Base-by-base conservation (phyloP, 2,113 vertebrate species). In the Spermophilus dauricus region DNA sequence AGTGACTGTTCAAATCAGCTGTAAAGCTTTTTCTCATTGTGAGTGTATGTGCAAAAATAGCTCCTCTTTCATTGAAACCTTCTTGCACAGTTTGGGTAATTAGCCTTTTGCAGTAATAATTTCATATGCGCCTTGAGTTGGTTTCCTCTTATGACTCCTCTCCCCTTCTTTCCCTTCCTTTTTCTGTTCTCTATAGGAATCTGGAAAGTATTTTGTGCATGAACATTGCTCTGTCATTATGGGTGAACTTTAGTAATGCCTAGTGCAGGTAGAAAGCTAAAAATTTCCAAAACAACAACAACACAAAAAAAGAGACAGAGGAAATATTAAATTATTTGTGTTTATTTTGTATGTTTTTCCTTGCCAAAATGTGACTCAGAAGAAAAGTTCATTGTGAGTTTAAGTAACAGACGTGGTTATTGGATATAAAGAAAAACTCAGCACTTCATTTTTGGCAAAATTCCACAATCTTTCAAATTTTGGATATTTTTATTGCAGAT, bases 351-450 rank as follows among this genome's bases (percentile, higher is more conserved):
- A 67, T 53, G 4, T 73, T 77, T 95, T 93, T 39, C 48, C 73
- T 94, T 91, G 53, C 70, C 58, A 94, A 45, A 92, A 85, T 77
- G 13, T 87, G 86, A 83, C 78, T 85, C 75, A 89, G 20, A 83
- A 81, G 77, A 90, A 95, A 93, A 76, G n/a, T 91, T 69, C 83
- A 89, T 39, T 95, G 37, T 39, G 70, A 94, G 61, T 67, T 91
- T 61, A 77, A 37, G 53, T 73, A 72, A 61, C 45, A 24, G 45
- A 67, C 7, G 8, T 17, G 18, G 13, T 73, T 94, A 51, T 20
- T 51, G 73, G 37, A 34, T 88, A 78, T 61, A 95, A 96, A 70
- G 61, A 65, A 85, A 85, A 96, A 22, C 13, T 82, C 82, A 72
- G 51, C 34, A 63, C 2, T 58, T 86, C 61, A 69, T 8, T 94